Evolutionary conservation across 1,140 invertebrate genomes (phyloP), one percentile per base, ranked within the genome.

Genomic region (Psix sp.): DNA sequence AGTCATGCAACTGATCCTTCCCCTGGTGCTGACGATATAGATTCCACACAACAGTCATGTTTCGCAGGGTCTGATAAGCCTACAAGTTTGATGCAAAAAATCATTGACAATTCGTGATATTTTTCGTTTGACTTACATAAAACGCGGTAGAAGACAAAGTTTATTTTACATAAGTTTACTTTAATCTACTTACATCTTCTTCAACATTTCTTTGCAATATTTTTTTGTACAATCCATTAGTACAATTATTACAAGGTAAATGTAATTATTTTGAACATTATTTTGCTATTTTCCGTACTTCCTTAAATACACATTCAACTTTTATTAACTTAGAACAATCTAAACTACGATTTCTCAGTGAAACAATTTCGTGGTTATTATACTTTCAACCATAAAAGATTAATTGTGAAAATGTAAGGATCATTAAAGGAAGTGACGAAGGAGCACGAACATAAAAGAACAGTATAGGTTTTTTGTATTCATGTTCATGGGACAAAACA

Each of bases 1-100:
- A 70, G 46, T 70, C 73, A 62, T 63, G 54, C 54, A 65, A 66
- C 51, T 42, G 46, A 59, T 74, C 17, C 57, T 70, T 52, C 39
- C 51, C 10, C 15, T 1, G 16, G 9, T 18, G 18, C 13, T 36
- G 48, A 36, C 4, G 2, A 20, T 33, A 43, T 36, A 68, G 39
- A 60, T 33, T 54, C 59, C 70, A 11, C 18, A 66, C 17, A 51
- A 33, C 17, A 33, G 43, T 65, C 62, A 29, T 65, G 38, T 60
- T 75, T 40, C 13, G 3, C 3, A 35, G 20, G 3, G n/a, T 18
- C 45, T 46, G 65, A 68, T 59, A 68, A 68, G 33, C 15, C 5
- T 16, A 46, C 11, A 39, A 39, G 36, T 39, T 17, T 16, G 9
- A 16, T n/a, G 9, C 15, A 39, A 29, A 3, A 39, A 39, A 38